A percentile compares a stretch with the other conserved stretches of the same genome.
These are phyloP conservation scores for Eulemur albifrons DNA, from an alignment of 2,797 vertebrate genomes.

Conservation along the genomic window DNA sequence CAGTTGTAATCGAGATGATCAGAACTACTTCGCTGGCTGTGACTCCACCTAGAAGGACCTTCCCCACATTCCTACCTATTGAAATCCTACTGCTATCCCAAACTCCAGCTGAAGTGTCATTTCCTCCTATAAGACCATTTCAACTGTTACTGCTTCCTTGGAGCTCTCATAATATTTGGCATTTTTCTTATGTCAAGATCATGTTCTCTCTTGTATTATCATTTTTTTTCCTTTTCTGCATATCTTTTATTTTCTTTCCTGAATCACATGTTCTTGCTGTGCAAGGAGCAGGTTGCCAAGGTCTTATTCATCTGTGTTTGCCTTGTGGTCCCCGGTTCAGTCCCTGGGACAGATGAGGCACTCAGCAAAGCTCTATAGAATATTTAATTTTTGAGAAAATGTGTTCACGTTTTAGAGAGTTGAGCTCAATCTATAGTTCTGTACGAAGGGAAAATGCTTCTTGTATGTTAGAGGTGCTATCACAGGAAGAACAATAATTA, in stretches of 20 bases:
- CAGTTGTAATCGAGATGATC: no score
- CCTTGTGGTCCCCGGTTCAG: neutral
- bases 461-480: neutral
- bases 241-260: neutral
- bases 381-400: neutral
- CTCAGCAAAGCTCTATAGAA: neutral
- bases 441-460: neutral
- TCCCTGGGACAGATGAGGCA: neutral
- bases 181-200: neutral
- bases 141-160: neutral
- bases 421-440: neutral
- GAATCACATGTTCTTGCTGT: neutral
- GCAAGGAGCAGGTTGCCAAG: neutral
- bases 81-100: neutral
- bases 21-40: accelerated
- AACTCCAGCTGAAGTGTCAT: neutral
- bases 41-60: neutral
- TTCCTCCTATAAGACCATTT: neutral
- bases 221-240: neutral
- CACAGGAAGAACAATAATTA: constrained; percentile 2
- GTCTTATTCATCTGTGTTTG: neutral
- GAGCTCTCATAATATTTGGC: neutral
- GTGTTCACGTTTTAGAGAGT: neutral
- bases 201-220: neutral
- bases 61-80: neutral